Evolutionary conservation across 2,797 vertebrate genomes (phyloP).

Genomic region (Chaetophractus vellerosus): DNA sequence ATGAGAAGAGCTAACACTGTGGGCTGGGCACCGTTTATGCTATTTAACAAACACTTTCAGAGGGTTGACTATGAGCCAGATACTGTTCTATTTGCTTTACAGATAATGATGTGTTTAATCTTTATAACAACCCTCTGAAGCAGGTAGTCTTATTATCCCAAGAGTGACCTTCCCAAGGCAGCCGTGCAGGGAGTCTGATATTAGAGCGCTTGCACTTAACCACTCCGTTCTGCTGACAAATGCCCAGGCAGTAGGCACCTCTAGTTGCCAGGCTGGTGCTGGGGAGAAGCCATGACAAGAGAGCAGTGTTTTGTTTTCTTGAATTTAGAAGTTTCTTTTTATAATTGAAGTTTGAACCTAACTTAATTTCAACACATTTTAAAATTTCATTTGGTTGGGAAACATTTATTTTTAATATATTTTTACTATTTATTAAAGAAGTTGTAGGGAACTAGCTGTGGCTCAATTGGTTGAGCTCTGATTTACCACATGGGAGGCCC

Average conservation of each 20-base stretch:
- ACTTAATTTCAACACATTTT: constrained; percentile 46
- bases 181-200: neutral
- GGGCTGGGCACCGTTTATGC: neutral
- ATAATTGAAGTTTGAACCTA: constrained; percentile 19
- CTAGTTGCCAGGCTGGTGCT: neutral
- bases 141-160: neutral
- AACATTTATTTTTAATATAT: neutral
- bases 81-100: constrained; percentile 13
- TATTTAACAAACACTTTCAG: constrained; percentile 31
- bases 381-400: constrained; percentile 28
- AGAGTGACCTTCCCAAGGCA: neutral
- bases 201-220: neutral
- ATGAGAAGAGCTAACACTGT: neutral
- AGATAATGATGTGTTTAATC: constrained; percentile 23
- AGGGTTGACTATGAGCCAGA: neutral
- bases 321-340: constrained; percentile 53
- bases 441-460: no score
- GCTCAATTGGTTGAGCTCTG: no score
- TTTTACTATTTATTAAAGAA: no score
- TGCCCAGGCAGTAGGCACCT: neutral
- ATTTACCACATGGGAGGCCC: no score
- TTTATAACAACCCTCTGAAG: neutral
- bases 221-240: neutral
- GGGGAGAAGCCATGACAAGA: neutral
- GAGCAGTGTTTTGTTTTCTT: neutral